Conservation (phyloP, 2,888 invertebrate species). For the Epistrophella euchroma region DNA sequence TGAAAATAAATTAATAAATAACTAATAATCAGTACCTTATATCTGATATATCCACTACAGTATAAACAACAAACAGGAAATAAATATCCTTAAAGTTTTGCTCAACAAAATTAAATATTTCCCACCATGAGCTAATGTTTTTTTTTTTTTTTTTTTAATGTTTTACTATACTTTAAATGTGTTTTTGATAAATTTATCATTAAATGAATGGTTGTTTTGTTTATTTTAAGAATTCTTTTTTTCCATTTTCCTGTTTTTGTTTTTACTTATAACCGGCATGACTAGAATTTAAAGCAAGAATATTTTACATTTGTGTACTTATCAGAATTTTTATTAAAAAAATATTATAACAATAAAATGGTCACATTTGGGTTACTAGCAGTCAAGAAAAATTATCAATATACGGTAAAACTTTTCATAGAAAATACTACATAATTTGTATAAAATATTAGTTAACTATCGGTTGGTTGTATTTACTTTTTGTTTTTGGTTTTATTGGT, state of each 20-base stretch:
- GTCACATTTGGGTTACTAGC: conserved; percentile 57
- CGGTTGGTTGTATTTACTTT: conserved; percentile 53
- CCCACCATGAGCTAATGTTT: conserved; percentile 30
- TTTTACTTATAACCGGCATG: conserved; percentile 44
- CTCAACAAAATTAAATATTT: conserved; percentile 39
- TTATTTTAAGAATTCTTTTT: conserved; percentile 25
- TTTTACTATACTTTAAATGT: conserved; percentile 60
- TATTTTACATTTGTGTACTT: conserved; percentile 6
- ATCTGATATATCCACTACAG: conserved; percentile 61
- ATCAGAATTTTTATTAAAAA: conserved; percentile 8
- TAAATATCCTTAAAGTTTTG: conserved; percentile 26
- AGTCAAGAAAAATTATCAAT: conserved; percentile 47
- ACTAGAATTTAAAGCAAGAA: conserved; percentile 55
- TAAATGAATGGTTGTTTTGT: conserved; percentile 58
- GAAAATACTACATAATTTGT: conserved; percentile 72
- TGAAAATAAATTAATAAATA: conserved; percentile 67
- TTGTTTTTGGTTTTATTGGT: conserved; percentile 36
- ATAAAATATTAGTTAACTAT: conserved; percentile 76
- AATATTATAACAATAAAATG: conserved; percentile 59
- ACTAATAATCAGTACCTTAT: conserved; percentile 47
- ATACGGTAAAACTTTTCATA: conserved; percentile 51
- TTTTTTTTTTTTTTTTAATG: conserved; percentile 17
- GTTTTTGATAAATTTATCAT: conserved; percentile 11
- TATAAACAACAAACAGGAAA: conserved; percentile 52
- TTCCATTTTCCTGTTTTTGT: conserved; percentile 13